A percentile compares a stretch with the other conserved stretches of the same genome.
Evolutionary conservation across 2,113 vertebrate genomes (phyloP).

Genomic region (Chionodraco myersi): DNA sequence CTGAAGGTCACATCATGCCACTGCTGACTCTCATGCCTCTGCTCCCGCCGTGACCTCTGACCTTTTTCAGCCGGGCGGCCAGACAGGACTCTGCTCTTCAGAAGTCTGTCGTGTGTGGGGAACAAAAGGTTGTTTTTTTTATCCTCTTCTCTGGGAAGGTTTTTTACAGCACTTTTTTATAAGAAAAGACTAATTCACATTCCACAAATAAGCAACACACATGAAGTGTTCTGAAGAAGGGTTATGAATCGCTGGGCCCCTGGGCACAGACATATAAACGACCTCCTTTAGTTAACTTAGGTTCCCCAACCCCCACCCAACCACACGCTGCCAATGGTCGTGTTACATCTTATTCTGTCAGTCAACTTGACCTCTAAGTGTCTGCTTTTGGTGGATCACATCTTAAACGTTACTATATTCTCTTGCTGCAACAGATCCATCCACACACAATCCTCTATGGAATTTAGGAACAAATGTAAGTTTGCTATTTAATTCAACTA

Average conservation of each 20-base stretch:
- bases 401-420: not conserved
- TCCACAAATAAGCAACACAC: not conserved
- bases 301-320: not conserved
- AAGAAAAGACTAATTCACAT: not conserved
- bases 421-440: too few relatives aligned
- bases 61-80: not conserved
- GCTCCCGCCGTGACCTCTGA: slow-evolving; percentile 44
- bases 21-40: not conserved
- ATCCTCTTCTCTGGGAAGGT: too few relatives aligned
- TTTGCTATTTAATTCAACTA: too few relatives aligned
- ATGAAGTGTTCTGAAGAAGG: not conserved
- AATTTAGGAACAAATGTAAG: too few relatives aligned
- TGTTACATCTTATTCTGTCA: not conserved
- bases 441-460: too few relatives aligned
- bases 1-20: slow-evolving; percentile 20
- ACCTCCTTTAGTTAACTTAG: not conserved
- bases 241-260: not conserved
- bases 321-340: not conserved
- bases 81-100: not conserved
- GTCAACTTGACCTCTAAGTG: not conserved
- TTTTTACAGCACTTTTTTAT: too few relatives aligned
- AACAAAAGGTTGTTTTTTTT: not conserved
- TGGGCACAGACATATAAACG: not conserved
- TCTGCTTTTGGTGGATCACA: not conserved
- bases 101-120: slow-evolving; percentile 1